Evolutionary conservation across 1,140 invertebrate genomes (phyloP), one percentile per base, ranked within the genome.

Genomic region (Aphidius ervi): DNA sequence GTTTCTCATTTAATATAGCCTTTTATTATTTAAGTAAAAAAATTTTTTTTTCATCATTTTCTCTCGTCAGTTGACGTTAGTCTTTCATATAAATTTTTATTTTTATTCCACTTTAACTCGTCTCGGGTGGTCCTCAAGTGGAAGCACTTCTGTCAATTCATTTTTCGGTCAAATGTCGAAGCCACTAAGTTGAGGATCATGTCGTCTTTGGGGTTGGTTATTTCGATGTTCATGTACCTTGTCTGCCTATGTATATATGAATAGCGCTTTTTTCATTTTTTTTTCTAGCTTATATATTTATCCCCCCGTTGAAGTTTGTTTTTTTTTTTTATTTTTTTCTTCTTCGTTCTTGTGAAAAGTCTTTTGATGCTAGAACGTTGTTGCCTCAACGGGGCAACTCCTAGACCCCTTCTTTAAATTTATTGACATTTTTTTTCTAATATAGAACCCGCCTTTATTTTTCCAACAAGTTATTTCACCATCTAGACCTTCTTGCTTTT

Each of bases 401-500:
- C 63, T 63, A 47, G 42, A 46, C 59, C 52, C 56, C 37, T 42
- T 59, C 39, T 47, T 56, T 43, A 43, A 62, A 69, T 66, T 66
- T 72, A 72, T 69, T 67, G 60, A 45, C 58, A 20, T 67, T 70
- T 67, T 56, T 58, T 31, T 31, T 31, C 23, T 31, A 70, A 50
- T 52, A 61, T 66, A 70, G 54, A 60, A 56, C 20, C 41, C 46
- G 7, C 8, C 41, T 40, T 63, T 61, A 65, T 67, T 63, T 60
- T 59, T 55, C 16, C 23, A 31, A 52, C 49, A 37, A 48, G 46
- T 63, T 40, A 60, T 43, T 39, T 10, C 45, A 7, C 42, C 10
- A 8, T 37, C 48, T 16, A 41, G 39, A 40, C 9, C 42, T 50
- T 57, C 47, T 45, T 39, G 41, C 48, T 48, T 45, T 50, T 4